Evolutionary conservation across 2,888 invertebrate genomes (phyloP).

Genomic region (Eutolmus rufibarbis): DNA sequence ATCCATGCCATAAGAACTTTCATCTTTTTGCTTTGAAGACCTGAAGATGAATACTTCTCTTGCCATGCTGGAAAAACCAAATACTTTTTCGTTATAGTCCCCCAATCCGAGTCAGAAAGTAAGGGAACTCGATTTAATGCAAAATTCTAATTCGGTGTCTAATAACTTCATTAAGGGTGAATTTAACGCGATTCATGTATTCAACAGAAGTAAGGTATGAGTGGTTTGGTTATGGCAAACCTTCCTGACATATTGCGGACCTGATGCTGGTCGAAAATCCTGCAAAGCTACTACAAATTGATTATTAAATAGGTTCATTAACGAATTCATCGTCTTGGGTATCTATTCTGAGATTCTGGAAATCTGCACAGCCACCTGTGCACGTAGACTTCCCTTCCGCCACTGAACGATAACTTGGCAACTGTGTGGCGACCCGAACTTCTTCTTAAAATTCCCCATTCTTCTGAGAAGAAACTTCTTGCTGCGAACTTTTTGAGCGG

Average conservation of each 20-base stretch:
- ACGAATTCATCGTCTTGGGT: neutral
- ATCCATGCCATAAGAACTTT: neutral
- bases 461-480: neutral
- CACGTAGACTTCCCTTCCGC: neutral
- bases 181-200: conserved; percentile 6
- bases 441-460: neutral
- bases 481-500: neutral
- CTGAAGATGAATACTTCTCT: neutral
- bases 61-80: neutral
- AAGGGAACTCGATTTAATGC: neutral
- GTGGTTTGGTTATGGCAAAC: neutral
- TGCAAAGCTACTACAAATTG: neutral
- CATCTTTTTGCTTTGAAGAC: neutral
- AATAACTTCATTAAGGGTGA: conserved; percentile 16
- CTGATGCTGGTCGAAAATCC: neutral
- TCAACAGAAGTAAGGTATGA: neutral
- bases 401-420: neutral
- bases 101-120: neutral
- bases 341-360: neutral
- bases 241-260: neutral
- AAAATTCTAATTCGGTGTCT: conserved; percentile 12
- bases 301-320: conserved; percentile 32
- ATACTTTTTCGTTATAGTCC: neutral
- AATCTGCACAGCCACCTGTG: neutral
- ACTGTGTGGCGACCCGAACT: neutral